phyloP scores from a whole-genome alignment of 2,797 vertebrate species.

The Tangara arthus region DNA sequence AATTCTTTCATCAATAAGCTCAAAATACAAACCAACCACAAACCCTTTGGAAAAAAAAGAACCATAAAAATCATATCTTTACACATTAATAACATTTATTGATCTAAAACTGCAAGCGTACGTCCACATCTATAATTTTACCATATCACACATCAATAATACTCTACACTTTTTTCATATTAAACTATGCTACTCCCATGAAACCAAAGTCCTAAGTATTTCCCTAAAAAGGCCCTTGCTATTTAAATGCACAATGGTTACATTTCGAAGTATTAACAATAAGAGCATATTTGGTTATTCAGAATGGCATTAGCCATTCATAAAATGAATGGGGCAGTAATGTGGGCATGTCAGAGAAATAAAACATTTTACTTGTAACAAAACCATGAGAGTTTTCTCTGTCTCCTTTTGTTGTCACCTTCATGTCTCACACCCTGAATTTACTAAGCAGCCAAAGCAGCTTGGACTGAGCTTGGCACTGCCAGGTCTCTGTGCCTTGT shows the following conservation, averaged over 20 bases:
- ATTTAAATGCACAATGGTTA: background rate
- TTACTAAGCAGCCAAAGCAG: background rate
- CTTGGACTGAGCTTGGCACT: background rate
- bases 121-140: conserved; percentile 39
- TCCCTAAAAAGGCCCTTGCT: background rate
- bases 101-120: conserved; percentile 43
- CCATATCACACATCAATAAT: conserved; percentile 5
- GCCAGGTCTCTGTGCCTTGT: background rate
- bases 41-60: conserved; percentile 21
- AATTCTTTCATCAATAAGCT: conserved; percentile 59
- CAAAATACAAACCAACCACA: conserved; percentile 58
- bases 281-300: background rate
- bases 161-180: conserved; percentile 1
- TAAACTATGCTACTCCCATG: background rate
- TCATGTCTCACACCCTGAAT: background rate
- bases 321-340: background rate
- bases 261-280: background rate
- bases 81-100: conserved; percentile 61
- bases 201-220: conserved; percentile 32
- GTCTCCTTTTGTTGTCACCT: background rate
- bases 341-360: background rate
- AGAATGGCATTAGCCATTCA: background rate
- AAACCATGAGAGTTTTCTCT: background rate
- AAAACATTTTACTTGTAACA: background rate
- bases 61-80: conserved; percentile 58